Base-by-base conservation (phyloP, 2,797 vertebrate genomes). In the Zalophus californianus region DNA sequence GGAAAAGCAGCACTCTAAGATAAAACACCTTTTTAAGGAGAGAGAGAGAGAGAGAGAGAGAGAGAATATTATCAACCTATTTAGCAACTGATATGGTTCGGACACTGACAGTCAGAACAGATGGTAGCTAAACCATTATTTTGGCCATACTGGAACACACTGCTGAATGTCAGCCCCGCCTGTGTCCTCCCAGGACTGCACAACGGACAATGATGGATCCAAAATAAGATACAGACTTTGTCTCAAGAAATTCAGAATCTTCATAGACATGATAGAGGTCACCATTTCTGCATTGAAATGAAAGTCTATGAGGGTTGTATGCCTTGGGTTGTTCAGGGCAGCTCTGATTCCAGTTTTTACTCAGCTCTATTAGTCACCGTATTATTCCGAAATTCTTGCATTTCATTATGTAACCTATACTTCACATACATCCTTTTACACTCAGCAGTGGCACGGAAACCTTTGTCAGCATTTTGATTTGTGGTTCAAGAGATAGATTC, bases 401-500 rank as follows among this genome's bases (percentile, higher is more conserved):
- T 82, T 90, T 78, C 10, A 2, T 66, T 75, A 52, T 58, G 54
- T 75, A 79, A 92, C 23, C 50, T 66, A 29, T 25, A 32, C 68
- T 35, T 80, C 70, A n/a, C 48, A 52, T 54, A 27, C 2, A 27
- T 70, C 78, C 27, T 79, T 91, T 94, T 88, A 86, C 38, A 50
- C n/a, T 52, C 60, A 80, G 48, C n/a, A 62, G 13, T 16, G 52
- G 18, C 41, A 50, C 2, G 2, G 80, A 32, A 70, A 80, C 2
- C 7, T 78, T 84, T 52, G 73, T 83, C 75, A 70, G 64, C 5
- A 7, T 90, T 77, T 82, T 88, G 60, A 94, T 75, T 79, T 96
- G 50, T 91, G 48, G 48, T 20, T 68, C 15, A 21, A 25, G 14
- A 91, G 38, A 18, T 16, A 29, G 38, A 83, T 48, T 93, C 87